Evolutionary conservation across 2,113 vertebrate species (phyloP).

Genomic region (Hypanus sabinus): DNA sequence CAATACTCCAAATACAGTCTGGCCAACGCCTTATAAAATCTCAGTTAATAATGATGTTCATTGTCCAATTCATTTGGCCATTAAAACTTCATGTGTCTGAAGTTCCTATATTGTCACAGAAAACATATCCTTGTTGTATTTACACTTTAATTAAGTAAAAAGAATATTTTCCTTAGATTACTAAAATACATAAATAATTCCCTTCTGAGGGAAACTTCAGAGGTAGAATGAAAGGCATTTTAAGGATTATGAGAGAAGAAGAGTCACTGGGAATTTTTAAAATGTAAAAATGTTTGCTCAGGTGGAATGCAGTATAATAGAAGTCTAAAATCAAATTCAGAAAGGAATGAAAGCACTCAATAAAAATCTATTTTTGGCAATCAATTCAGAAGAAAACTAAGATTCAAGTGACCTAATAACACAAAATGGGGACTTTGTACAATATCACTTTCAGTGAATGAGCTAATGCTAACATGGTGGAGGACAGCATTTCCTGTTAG

Average conservation of each 20-base stretch:
- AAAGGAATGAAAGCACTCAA: neutral
- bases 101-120: neutral
- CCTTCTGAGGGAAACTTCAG: neutral
- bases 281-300: neutral
- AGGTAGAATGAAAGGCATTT: neutral
- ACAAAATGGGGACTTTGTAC: neutral
- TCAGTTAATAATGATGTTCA: neutral
- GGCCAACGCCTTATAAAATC: no score
- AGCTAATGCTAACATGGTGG: neutral
- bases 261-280: neutral
- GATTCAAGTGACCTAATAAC: neutral
- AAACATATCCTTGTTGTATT: neutral
- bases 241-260: neutral
- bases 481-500: neutral
- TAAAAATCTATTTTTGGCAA: neutral
- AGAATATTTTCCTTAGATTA: neutral
- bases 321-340: neutral
- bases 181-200: neutral
- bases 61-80: neutral
- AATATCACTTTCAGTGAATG: neutral
- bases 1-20: no score
- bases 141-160: neutral
- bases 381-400: neutral
- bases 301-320: neutral
- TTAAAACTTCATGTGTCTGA: neutral